Evolutionary conservation across 2,113 vertebrate species (phyloP), one percentile per base, ranked within the genome.

Genomic region (Elephas maximus): DNA sequence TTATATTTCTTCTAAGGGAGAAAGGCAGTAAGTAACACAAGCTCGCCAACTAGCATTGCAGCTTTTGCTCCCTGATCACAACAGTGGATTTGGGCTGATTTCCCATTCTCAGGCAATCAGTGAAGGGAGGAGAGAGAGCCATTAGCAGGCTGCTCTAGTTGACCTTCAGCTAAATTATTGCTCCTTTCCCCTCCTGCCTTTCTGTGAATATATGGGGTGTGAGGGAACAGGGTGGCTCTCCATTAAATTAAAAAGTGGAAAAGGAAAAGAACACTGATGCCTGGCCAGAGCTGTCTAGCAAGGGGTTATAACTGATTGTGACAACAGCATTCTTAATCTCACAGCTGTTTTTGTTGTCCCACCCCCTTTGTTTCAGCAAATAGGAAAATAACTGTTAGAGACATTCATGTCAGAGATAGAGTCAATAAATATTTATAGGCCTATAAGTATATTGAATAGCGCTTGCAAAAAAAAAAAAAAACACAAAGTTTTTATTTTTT

Each of bases 131-230:
- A 93, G 82, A 95, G 65, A 97, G 85, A 91, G 96, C 98, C 95
- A 85, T 97, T 96, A 98, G 98, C 94, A 91, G 94, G 90, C 74
- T 97, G 97, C 96, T 94, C 96, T 96, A 60, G 96, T 53, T 99
- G 98, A 99, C 98, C 98, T 98, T 98, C 98, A 95, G 93, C 90
- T 97, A 97, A 98, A 98, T 98, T 98, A 98, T 97, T 96, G 92
- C 97, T 96, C 96, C 94, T 96, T 96, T 97, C 91, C 69, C 88
- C 81, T 88, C 94, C 81, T 44, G 51, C 77, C 93, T 97, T 95
- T 95, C 96, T 94, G 57, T 88, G 92, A 67, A 48, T 89, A 90
- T 80, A 90, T 9, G 93, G 87, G 86, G 96, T 79, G 77, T 12
- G 14, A 87, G 84, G 78, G 95, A 88, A 28, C 77, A 8, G 79